phyloP scores from a whole-genome alignment of 2,888 invertebrate species.

The Chaetoderma sp. region DNA sequence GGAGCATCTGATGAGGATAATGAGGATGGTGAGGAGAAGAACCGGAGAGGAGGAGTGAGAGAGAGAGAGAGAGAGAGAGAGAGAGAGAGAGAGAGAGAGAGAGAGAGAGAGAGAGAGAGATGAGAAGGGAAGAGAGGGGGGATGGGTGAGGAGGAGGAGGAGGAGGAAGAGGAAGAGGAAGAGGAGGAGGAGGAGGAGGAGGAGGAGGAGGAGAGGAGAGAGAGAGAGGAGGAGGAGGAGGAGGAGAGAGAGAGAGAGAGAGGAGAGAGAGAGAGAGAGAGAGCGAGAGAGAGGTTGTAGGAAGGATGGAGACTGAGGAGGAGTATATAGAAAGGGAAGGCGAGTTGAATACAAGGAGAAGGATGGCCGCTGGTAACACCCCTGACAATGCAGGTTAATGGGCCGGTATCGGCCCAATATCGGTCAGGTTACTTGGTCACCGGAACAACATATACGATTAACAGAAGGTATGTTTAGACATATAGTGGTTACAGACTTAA shows the following conservation, averaged over 20 bases:
- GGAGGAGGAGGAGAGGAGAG: too few relatives aligned
- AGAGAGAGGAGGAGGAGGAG: too few relatives aligned
- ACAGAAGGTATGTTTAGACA: too few relatives aligned
- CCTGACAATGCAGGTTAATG: too few relatives aligned
- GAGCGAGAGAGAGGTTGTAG: constrained; percentile 8
- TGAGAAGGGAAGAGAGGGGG: background rate
- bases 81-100: constrained; percentile 7
- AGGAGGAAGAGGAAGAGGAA: too few relatives aligned
- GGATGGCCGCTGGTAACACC: too few relatives aligned
- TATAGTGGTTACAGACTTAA: too few relatives aligned
- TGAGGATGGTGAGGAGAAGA: background rate
- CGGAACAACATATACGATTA: too few relatives aligned
- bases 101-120: constrained; percentile 4
- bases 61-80: background rate
- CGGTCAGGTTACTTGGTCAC: too few relatives aligned
- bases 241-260: background rate
- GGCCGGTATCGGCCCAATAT: too few relatives aligned
- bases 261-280: constrained; percentile 21
- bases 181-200: too few relatives aligned
- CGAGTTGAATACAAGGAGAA: background rate
- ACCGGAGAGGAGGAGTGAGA: background rate
- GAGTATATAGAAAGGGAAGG: background rate
- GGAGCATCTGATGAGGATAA: constrained; percentile 31
- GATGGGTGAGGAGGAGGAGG: too few relatives aligned
- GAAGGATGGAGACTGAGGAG: background rate